Conservation (phyloP, 2,888 invertebrate genomes). For the Ormyrus pomaceus region DNA sequence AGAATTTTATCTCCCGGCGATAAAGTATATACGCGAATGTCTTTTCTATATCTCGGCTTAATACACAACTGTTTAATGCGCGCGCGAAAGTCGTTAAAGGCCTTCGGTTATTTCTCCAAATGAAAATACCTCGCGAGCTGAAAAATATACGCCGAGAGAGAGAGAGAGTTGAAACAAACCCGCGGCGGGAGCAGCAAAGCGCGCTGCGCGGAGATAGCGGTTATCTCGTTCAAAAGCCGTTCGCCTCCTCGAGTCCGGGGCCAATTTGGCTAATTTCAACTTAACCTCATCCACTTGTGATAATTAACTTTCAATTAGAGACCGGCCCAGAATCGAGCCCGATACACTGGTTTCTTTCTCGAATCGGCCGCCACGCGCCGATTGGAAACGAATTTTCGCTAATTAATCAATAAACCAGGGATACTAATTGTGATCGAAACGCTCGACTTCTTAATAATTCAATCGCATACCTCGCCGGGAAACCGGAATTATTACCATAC, state of each 20-base stretch:
- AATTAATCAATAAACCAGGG: too few relatives aligned
- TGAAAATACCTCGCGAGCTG: constrained; percentile 13
- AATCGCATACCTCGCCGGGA: too few relatives aligned
- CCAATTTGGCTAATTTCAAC: constrained; percentile 44
- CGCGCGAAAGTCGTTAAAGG: constrained; percentile 10
- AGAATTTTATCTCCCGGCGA: constrained; percentile 23
- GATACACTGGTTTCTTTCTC: neutral
- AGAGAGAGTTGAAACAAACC: neutral
- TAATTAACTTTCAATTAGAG: constrained; percentile 50
- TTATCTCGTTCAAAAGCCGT: constrained; percentile 24
- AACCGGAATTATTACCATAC: too few relatives aligned
- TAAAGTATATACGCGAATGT: constrained; percentile 18
- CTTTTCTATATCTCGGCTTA: constrained; percentile 6
- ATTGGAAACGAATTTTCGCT: too few relatives aligned
- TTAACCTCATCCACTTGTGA: constrained; percentile 36
- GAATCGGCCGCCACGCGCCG: too few relatives aligned
- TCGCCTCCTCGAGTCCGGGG: neutral
- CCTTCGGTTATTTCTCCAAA: constrained; percentile 10
- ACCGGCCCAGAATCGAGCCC: neutral
- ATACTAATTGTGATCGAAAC: too few relatives aligned
- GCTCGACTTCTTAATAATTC: too few relatives aligned
- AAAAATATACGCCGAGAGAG: neutral
- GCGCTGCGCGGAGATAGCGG: neutral
- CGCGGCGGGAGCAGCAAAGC: neutral
- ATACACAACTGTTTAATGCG: constrained; percentile 4